Evolutionary conservation across 1,140 invertebrate species (phyloP).

Genomic region (Apis laboriosa): DNA sequence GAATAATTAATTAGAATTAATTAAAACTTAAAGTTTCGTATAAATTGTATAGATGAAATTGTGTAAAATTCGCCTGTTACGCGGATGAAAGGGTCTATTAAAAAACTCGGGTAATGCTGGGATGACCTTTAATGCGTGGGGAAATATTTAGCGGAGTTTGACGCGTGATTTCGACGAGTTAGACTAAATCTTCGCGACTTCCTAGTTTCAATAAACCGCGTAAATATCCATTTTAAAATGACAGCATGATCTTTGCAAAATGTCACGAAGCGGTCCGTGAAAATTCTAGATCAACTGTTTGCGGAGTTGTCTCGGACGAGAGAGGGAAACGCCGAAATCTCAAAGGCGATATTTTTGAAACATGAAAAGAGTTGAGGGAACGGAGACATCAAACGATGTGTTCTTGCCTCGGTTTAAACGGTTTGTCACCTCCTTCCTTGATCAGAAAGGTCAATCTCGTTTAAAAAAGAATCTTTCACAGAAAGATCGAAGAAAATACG

Average conservation of each 20-base stretch:
- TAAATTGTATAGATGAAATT: background rate
- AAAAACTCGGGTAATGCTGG: background rate
- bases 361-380: background rate
- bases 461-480: background rate
- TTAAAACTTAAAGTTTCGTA: background rate
- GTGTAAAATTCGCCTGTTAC: background rate
- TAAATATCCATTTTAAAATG: conserved; percentile 9
- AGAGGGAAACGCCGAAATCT: background rate
- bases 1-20: background rate
- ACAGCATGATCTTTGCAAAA: conserved; percentile 42
- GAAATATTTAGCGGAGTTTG: conserved; percentile 51
- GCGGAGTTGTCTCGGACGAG: background rate
- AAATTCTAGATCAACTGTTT: background rate
- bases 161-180: background rate
- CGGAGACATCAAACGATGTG: background rate
- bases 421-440: background rate
- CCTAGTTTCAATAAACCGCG: conserved; percentile 18
- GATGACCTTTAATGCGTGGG: conserved; percentile 36
- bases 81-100: background rate
- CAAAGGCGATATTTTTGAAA: conserved; percentile 16
- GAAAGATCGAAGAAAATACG: background rate
- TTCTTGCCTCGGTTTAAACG: background rate
- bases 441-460: background rate
- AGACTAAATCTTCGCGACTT: conserved; percentile 23
- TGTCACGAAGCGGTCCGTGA: conserved; percentile 39